A percentile compares a stretch with the other conserved stretches of the same genome.
phyloP scores from a whole-genome alignment of 2,888 invertebrate genomes.

The Euphydryas editha region DNA sequence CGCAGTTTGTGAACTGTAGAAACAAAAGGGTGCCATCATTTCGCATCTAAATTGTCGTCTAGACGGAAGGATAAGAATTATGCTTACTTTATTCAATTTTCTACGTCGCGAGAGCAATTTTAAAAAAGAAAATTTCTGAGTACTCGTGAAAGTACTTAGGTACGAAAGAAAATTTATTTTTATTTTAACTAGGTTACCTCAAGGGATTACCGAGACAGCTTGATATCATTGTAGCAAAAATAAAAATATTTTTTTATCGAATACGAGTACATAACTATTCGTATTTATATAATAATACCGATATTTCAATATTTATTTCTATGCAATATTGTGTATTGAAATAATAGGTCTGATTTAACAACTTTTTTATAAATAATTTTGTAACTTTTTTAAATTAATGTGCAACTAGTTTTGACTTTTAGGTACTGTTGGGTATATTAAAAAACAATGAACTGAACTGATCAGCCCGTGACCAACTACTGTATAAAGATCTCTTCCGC shows the following conservation, averaged over 20 bases:
- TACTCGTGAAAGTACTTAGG: conserved; percentile 12
- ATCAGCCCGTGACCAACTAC: no score
- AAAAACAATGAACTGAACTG: no score
- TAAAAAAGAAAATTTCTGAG: conserved; percentile 17
- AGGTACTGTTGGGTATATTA: no score
- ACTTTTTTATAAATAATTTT: no score
- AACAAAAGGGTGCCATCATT: conserved; percentile 29
- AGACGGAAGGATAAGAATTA: conserved; percentile 38
- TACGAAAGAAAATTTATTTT: conserved; percentile 16
- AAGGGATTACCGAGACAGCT: background rate
- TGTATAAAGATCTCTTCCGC: no score
- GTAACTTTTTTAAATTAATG: no score
- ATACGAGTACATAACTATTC: background rate
- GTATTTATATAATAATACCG: background rate
- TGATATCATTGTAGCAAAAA: conserved; percentile 1
- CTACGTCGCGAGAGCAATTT: conserved; percentile 24
- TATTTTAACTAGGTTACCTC: conserved; percentile 10
- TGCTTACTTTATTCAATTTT: conserved; percentile 37
- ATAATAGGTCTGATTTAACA: no score
- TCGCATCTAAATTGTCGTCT: conserved; percentile 39
- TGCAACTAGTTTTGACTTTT: no score
- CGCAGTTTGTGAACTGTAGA: conserved; percentile 21
- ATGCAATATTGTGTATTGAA: no score
- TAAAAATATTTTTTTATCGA: conserved; percentile 6
- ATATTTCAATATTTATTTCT: no score